These are phyloP conservation scores for Hippopotamus amphibius DNA, from an alignment of 2,113 vertebrate genomes.

Conservation along the genomic window DNA sequence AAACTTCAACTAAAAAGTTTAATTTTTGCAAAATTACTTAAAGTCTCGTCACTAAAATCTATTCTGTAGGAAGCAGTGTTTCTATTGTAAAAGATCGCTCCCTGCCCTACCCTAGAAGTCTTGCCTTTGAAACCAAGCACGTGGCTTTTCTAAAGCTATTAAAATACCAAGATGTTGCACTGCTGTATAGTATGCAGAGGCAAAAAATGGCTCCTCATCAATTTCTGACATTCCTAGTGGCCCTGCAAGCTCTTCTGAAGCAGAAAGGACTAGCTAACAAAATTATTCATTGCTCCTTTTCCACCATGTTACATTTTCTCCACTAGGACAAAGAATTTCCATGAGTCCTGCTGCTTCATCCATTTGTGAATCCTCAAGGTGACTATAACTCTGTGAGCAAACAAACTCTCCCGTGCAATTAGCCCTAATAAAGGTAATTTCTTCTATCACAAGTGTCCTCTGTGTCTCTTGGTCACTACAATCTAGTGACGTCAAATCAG, in stretches of 20 bases:
- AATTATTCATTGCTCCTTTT: background rate
- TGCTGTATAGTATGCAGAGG: background rate
- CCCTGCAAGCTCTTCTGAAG: background rate
- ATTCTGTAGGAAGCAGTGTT: background rate
- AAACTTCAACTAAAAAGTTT: background rate
- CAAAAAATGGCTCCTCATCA: too few species aligned
- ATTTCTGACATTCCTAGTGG: background rate
- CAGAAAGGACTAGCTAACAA: background rate
- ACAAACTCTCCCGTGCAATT: background rate
- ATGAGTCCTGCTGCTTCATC: background rate
- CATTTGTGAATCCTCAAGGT: background rate
- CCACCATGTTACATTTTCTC: background rate
- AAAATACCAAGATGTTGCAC: background rate
- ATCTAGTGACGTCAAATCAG: background rate
- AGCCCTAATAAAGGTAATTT: constrained; percentile 22
- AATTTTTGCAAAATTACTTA: background rate
- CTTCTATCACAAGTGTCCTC: background rate
- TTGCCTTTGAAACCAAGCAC: background rate
- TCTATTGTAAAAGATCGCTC: background rate
- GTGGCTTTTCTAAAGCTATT: background rate
- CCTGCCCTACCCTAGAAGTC: background rate
- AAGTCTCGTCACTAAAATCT: background rate
- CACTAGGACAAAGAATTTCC: background rate
- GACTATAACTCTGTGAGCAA: background rate
- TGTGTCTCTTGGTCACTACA: constrained; percentile 25